Evolutionary conservation across 2,113 vertebrate genomes (phyloP), one percentile per base, ranked within the genome.

Genomic region (Melanerpes aurifrons): DNA sequence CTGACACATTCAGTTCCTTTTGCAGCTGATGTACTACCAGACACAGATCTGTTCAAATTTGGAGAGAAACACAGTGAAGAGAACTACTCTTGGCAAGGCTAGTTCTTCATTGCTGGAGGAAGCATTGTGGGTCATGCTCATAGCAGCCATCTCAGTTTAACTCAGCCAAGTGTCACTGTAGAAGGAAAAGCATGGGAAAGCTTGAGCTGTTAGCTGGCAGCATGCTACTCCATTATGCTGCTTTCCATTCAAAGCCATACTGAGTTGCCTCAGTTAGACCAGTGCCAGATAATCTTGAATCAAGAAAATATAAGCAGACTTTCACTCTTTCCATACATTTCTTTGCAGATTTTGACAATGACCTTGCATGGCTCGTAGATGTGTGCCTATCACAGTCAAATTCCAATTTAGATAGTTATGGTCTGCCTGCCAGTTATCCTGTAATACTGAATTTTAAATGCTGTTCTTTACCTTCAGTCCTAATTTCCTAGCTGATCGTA

Each of bases 171-270:
- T 10, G 28, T 28, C 61, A 15, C 0, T 54, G 53, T 5, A 53
- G 64, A 57, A 86, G 62, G 29, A 83, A 81, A 86, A 81, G 76
- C 18, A 56, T 0, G 1, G 83, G 66, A 81, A 71, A 88, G 48
- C 32, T 48, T 72, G 86, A 90, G 77, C 77, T 82, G 62, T 25
- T 64, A 84, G 53, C 83, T 93, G 84, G 89, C 84, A 94, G 70
- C 2, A 0, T 3, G 31, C 58, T 71, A 4, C 77, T 74, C 70
- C 84, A 45, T 89, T 74, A 69, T 73, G 75, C 28, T 54, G 31
- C 73, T 71, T 64, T 45, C 86, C 70, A 24, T 20, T 20, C 80
- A 26, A 62, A 80, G 48, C 13, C 0, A 0, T 7, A 66, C 16
- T 15, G 26, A 86, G 21, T 64, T 57, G 47, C 20, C 26, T 9